Base-by-base conservation (phyloP, 2,888 invertebrate genomes). In the Stenurella melanura region DNA sequence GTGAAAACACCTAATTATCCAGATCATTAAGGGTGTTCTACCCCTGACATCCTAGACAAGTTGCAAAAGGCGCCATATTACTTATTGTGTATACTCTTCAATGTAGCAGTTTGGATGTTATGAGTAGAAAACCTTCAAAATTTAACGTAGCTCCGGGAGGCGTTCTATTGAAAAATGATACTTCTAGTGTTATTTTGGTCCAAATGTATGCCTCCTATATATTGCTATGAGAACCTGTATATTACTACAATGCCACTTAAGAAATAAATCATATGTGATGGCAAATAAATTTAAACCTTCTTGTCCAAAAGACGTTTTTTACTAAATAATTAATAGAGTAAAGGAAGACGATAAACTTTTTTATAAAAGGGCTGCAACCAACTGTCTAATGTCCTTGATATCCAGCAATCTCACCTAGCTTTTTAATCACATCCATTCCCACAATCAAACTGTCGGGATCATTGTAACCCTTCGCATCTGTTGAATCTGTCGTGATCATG, bases 381-480 rank as follows among this genome's bases (percentile, higher is more conserved):
- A 78, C 78, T 78, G 78, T 63, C 73, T 64, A 38, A 71, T 73
- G 72, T 78, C 72, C 64, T 73, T 75, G 73, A 74, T 79, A 79
- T 77, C 75, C 73, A 72, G 61, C 75, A 75, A 79, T 79, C 79
- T 76, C 75, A 79, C 79, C 75, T 74, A 68, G 60, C n/a, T 64
- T 74, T 74, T 61, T 70, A 50, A 42, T 76, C 77, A 63, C 75
- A 80, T 75, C 72, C 77, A 79, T 79, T 81, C 80, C 75, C 79
- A 78, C 77, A 81, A 81, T 81, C 81, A 78, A 78, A 81, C 81
- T 79, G 81, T 81, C 79, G 73, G 75, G 78, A 75, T 73, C 78
- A 73, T 78, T 79, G 60, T 78, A 78, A 81, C 81, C 81, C 81
- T 81, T 81, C 78, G 60, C 81, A 81, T 79, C 79, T 81, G 81